phyloP scores from a whole-genome alignment of 2,113 vertebrate genomes.

The Nycticebus coucang region DNA sequence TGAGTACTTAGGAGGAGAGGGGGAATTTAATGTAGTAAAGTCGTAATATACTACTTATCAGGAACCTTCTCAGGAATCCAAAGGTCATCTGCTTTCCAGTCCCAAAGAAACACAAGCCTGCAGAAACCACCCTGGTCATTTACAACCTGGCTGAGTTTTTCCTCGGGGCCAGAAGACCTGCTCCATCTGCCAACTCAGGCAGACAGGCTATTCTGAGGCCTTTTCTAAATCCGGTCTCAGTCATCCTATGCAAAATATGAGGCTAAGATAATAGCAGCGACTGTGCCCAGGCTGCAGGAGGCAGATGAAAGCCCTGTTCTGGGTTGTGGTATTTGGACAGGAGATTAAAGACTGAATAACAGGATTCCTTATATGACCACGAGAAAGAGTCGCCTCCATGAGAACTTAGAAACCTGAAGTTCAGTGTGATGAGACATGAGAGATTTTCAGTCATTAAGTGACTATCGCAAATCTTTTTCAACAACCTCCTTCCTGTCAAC shows the following conservation, averaged over 20 bases:
- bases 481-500: neutral
- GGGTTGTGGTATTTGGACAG: neutral
- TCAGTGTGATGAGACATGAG: neutral
- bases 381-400: neutral
- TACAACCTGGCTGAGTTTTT: slow-evolving; percentile 33
- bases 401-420: neutral
- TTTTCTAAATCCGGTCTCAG: slow-evolving; percentile 1
- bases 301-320: neutral
- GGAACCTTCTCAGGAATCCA: slow-evolving; percentile 48
- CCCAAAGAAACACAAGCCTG: slow-evolving; percentile 61
- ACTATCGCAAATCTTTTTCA: slow-evolving; percentile 2
- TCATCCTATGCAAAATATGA: neutral
- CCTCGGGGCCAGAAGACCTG: neutral
- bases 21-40: slow-evolving; percentile 51
- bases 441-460: neutral
- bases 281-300: neutral
- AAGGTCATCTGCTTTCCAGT: slow-evolving; percentile 61
- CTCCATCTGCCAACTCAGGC: neutral
- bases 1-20: slow-evolving; percentile 57
- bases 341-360: neutral
- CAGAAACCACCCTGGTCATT: slow-evolving; percentile 40
- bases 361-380: neutral
- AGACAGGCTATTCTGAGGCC: neutral
- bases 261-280: neutral
- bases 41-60: slow-evolving; percentile 66